phyloP scores from a whole-genome alignment of 2,113 vertebrate species.

The Puma concolor region DNA sequence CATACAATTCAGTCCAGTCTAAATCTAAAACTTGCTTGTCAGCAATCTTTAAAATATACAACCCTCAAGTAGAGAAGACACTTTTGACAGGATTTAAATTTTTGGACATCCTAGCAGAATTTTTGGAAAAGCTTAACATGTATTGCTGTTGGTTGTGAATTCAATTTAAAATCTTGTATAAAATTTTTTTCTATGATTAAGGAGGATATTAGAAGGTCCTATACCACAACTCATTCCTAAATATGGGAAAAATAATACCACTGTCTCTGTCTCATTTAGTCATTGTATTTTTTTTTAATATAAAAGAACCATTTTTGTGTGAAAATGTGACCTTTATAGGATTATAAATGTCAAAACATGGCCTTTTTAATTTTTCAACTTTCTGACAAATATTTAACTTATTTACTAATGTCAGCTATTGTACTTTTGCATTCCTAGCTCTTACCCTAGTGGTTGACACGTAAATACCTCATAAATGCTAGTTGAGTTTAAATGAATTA shows the following conservation, averaged over 20 bases:
- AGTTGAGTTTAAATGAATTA: constrained; percentile 6
- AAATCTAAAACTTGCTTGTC: constrained; percentile 5
- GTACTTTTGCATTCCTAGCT: neutral
- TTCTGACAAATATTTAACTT: constrained; percentile 58
- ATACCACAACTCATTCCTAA: neutral
- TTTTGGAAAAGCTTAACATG: neutral
- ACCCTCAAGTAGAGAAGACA: constrained; percentile 5
- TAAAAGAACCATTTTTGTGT: constrained; percentile 19
- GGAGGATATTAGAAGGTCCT: neutral
- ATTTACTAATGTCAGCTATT: constrained; percentile 19
- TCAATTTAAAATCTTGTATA: neutral
- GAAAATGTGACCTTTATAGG: constrained; percentile 58
- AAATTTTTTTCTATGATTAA: constrained; percentile 12
- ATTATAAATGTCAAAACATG: constrained; percentile 62
- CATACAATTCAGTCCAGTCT: neutral
- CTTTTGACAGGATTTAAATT: neutral
- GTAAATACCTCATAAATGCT: neutral
- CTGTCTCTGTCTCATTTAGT: neutral
- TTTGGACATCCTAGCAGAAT: constrained; percentile 24
- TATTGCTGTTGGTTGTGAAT: neutral
- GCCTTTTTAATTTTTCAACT: constrained; percentile 64
- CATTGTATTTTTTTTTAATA: neutral
- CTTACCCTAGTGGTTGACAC: neutral
- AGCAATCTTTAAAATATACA: neutral
- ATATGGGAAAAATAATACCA: neutral